A percentile compares a stretch with the other conserved stretches of the same genome.
Evolutionary conservation across 2,113 vertebrate genomes (phyloP).

Genomic region (Gadus macrocephalus): DNA sequence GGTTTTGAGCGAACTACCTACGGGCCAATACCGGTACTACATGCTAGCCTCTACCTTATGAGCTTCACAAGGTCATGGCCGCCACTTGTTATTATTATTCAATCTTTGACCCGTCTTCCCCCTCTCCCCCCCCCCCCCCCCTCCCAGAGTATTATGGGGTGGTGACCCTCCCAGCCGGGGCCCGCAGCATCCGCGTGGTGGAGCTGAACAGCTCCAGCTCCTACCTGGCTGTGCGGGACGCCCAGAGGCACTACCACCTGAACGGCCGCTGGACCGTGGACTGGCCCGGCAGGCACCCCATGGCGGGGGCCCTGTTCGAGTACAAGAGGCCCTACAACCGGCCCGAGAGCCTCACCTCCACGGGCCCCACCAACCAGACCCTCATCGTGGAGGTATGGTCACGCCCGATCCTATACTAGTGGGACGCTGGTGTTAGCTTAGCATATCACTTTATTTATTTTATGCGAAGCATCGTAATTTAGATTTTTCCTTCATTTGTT

Average conservation of each 20-base stretch:
- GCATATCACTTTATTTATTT: too few species aligned
- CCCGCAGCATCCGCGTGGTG: slow-evolving; percentile 75
- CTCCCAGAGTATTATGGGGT: slow-evolving; percentile 78
- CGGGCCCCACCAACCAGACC: slow-evolving; percentile 83
- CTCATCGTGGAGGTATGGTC: slow-evolving; percentile 78
- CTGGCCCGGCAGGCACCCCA: slow-evolving; percentile 80
- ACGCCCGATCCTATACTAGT: too few species aligned
- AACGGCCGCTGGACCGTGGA: slow-evolving; percentile 85
- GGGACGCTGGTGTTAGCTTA: neutral
- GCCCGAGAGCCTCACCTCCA: slow-evolving; percentile 77
- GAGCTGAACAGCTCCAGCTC: slow-evolving; percentile 80
- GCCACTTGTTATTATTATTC: too few species aligned
- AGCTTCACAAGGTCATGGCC: too few species aligned
- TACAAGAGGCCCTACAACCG: slow-evolving; percentile 80
- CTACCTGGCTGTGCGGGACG: slow-evolving; percentile 79
- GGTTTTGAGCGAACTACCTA: too few species aligned
- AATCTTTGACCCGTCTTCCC: neutral
- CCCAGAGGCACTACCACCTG: slow-evolving; percentile 75
- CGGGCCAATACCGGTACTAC: too few species aligned
- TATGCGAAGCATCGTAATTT: too few species aligned
- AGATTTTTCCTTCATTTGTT: too few species aligned
- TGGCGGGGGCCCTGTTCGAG: slow-evolving; percentile 79
- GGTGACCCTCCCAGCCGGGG: slow-evolving; percentile 79
- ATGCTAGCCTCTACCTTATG: too few species aligned
- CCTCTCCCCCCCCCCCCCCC: neutral